These are phyloP conservation scores for Picathartes gymnocephalus DNA, from an alignment of 2,113 vertebrate species.

Conservation along the genomic window DNA sequence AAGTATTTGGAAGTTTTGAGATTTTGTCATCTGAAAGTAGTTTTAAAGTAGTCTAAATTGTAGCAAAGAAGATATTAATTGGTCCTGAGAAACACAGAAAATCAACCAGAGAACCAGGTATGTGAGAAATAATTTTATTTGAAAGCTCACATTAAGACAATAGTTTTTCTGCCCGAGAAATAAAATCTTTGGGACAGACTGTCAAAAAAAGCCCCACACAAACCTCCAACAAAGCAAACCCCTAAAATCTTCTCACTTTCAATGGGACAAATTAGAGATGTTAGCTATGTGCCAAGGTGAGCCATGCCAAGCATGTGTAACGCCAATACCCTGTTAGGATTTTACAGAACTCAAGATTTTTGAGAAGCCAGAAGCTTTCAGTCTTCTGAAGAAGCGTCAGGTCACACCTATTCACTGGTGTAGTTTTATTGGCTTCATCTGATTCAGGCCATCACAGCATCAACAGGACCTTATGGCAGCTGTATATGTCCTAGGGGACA, in stretches of 20 bases:
- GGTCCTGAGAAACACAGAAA: not conserved
- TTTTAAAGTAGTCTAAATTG: not conserved
- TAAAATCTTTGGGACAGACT: not conserved
- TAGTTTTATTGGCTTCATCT: not conserved
- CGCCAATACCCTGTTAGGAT: accelerated
- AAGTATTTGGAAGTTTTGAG: not conserved
- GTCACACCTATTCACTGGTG: not conserved
- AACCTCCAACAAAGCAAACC: accelerated
- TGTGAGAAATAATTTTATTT: not conserved
- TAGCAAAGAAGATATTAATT: not conserved
- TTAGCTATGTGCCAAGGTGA: not conserved
- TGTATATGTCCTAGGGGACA: not conserved
- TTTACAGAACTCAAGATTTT: not conserved
- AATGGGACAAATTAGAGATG: not conserved
- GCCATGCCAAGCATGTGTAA: not conserved
- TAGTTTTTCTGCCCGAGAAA: not conserved
- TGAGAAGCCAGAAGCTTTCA: not conserved
- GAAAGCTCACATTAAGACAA: not conserved
- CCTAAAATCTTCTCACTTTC: not conserved
- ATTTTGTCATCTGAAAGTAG: not conserved
- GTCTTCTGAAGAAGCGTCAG: not conserved
- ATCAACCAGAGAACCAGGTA: not conserved
- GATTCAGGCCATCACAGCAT: not conserved
- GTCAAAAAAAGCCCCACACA: not conserved
- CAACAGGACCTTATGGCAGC: not conserved